A percentile compares a stretch with the other conserved stretches of the same genome.
Conservation (phyloP, 2,113 vertebrate species). For the Stictonetta naevosa region DNA sequence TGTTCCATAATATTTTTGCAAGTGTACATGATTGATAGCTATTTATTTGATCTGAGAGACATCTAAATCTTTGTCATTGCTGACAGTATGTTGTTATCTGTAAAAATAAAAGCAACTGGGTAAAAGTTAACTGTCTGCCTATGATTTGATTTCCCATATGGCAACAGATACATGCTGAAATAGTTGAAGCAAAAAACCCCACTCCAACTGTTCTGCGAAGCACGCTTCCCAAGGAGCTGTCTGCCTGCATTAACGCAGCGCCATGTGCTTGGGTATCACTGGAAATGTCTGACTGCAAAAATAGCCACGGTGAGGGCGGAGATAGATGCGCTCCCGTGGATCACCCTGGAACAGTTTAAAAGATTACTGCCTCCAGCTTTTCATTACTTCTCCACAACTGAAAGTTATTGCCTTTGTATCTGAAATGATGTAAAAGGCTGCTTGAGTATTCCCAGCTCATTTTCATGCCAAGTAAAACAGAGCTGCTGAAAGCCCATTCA, state of each 20-base stretch:
- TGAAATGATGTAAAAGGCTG: constrained; percentile 17
- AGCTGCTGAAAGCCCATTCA: not conserved
- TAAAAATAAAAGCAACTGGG: not conserved
- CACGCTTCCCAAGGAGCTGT: constrained; percentile 28
- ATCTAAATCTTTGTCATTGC: not conserved
- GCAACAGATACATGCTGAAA: constrained; percentile 28
- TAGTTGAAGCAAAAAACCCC: constrained; percentile 11
- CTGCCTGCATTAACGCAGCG: constrained; percentile 12
- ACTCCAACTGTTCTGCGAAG: constrained; percentile 22
- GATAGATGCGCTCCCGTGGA: not conserved
- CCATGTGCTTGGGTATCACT: not conserved
- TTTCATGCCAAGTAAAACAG: constrained; percentile 34
- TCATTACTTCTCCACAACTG: constrained; percentile 7
- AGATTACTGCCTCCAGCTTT: constrained; percentile 15
- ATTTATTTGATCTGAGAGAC: not conserved
- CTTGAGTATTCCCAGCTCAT: not conserved
- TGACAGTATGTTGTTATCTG: not conserved
- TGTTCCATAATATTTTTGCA: not conserved
- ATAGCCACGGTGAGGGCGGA: not conserved
- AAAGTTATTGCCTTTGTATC: not conserved
- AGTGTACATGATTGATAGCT: not conserved
- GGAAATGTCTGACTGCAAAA: constrained; percentile 46
- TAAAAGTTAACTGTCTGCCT: constrained; percentile 26
- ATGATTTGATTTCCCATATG: constrained; percentile 23
- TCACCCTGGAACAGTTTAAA: not conserved